phyloP scores from a whole-genome alignment of 1,140 invertebrate species.

The Teleogryllus occipitalis region DNA sequence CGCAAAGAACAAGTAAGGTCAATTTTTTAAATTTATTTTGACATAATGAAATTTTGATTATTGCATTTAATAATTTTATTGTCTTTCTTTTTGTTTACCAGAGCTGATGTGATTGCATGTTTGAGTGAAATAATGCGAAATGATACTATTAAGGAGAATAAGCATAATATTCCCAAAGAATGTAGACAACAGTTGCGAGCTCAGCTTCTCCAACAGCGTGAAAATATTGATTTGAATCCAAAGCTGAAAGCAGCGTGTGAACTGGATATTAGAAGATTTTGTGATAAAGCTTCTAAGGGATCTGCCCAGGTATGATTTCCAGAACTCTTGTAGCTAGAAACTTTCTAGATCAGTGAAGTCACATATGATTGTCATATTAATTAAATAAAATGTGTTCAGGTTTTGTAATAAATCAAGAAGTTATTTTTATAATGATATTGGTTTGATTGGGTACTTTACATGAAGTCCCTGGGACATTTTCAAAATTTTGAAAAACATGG shows the following conservation, averaged over 20 bases:
- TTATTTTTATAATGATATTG: no score
- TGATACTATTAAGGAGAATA: conserved; percentile 71
- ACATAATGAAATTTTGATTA: neutral
- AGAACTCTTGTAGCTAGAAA: no score
- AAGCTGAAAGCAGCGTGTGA: conserved; percentile 63
- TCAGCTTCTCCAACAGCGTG: conserved; percentile 81
- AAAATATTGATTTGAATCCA: conserved; percentile 78
- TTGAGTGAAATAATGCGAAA: conserved; percentile 83
- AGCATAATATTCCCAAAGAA: conserved; percentile 69
- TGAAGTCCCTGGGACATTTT: no score
- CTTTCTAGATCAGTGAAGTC: no score
- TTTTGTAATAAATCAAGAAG: no score
- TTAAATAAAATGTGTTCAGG: no score
- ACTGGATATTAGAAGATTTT: conserved; percentile 68
- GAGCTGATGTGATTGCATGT: conserved; percentile 80
- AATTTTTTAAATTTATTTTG: neutral
- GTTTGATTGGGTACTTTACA: no score
- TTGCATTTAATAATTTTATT: neutral
- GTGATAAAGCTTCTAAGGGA: conserved; percentile 60
- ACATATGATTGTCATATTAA: no score
- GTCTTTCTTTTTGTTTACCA: conserved; percentile 34
- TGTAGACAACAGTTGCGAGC: conserved; percentile 81
- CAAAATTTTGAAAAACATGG: no score
- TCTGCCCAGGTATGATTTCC: conserved; percentile 55
- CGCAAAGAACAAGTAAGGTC: conserved; percentile 36